Base-by-base conservation (phyloP, 2,113 vertebrate genomes). In the Entomyzon cyanotis region DNA sequence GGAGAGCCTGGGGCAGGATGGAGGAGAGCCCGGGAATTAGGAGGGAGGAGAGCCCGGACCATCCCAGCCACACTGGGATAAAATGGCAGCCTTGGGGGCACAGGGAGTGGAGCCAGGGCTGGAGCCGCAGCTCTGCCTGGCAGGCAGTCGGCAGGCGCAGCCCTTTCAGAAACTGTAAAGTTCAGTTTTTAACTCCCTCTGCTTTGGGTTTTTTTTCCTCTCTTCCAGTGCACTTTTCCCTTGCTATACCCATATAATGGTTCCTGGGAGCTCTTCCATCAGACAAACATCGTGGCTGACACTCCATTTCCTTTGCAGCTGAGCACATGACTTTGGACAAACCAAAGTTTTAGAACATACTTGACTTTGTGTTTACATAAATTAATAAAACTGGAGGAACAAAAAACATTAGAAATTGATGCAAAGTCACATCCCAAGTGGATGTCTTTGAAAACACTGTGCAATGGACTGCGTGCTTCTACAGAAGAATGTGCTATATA, bases 181-280 rank as follows among this genome's bases (percentile, higher is more conserved):
- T 46, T 46, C 56, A 13, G 15, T 7, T 30, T 30, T 52, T 22
- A 25, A 73, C 24, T 22, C 37, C n/a, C 3, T 25, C 22, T 44
- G 33, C 4, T 84, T 27, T 27, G 81, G 47, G 7, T 8, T 19
- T 53, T 60, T 53, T 53, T 53, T 13, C 21, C 35, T 42, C 27
- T 22, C 27, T 39, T 30, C 28, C n/a, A 44, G 56, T 35, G 55
- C 1, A 1, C 31, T 42, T 62, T 52, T 30, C 56, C 37, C 33
- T 42, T 50, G 42, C 52, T 58, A 8, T 31, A 2, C 1, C 10
- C 1, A 0, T 15, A 5, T 12, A 1, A 0, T 8, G 4, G 12
- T 5, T 44, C 30, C 52, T 42, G 8, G 1, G 18, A 9, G 11
- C 27, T 69, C 15, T 28, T 62, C 5, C 9, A 3, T 33, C 62